phyloP scores from a whole-genome alignment of 2,797 vertebrate species.

The Periophthalmus magnuspinnatus region DNA sequence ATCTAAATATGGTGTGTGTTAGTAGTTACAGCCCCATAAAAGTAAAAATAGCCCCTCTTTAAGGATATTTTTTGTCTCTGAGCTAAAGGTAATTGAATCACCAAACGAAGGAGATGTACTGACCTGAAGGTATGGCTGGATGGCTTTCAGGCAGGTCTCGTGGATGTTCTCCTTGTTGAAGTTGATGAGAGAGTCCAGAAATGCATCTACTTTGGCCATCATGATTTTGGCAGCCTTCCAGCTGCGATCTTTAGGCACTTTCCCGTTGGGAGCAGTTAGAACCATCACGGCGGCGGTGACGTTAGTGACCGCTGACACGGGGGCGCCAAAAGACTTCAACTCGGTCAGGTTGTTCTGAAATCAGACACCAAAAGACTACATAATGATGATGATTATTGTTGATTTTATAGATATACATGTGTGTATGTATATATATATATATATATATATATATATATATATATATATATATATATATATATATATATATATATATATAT shows the following conservation, averaged over 20 bases:
- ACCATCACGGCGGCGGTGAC: constrained; percentile 94
- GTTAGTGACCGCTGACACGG: constrained; percentile 88
- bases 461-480: too few relatives aligned
- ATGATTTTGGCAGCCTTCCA: constrained; percentile 90
- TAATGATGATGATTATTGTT: too few relatives aligned
- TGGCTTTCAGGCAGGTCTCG: constrained; percentile 88
- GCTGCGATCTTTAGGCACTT: constrained; percentile 91
- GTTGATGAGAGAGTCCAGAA: constrained; percentile 87
- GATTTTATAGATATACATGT: too few relatives aligned
- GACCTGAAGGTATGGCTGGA: constrained; percentile 86
- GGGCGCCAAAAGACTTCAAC: constrained; percentile 91
- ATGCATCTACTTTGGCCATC: constrained; percentile 91
- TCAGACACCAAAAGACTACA: constrained; percentile 19
- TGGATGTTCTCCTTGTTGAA: constrained; percentile 96
- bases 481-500: too few relatives aligned
- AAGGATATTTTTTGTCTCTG: too few relatives aligned
- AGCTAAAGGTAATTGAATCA: too few relatives aligned
- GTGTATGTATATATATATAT: too few relatives aligned
- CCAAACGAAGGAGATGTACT: neutral
- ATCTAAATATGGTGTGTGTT: too few relatives aligned
- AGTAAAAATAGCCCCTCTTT: too few relatives aligned
- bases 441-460: too few relatives aligned
- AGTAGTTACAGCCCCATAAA: too few relatives aligned
- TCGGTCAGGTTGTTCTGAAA: constrained; percentile 92
- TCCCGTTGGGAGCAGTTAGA: constrained; percentile 83